A percentile compares a stretch with the other conserved stretches of the same genome.
Conservation (phyloP, 2,113 vertebrate species). For the Embiotoca jacksoni region DNA sequence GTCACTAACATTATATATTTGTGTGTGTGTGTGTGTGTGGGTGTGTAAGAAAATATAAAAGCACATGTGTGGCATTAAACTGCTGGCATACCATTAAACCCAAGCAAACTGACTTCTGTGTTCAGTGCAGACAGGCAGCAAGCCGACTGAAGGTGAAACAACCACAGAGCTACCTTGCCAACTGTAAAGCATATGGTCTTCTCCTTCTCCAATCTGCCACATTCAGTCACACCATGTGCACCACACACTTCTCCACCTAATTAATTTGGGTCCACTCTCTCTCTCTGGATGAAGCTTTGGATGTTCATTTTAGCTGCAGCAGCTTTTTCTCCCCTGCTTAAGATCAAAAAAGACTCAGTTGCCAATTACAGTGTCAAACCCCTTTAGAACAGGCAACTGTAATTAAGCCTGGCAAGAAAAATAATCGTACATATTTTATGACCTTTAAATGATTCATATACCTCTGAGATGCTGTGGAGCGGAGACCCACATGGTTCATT, state of each 20-base stretch:
- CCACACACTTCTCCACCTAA: slow-evolving; percentile 33
- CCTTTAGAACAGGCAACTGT: slow-evolving; percentile 50
- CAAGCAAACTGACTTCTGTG: too few relatives aligned
- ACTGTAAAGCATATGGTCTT: slow-evolving; percentile 32
- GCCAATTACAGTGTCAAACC: slow-evolving; percentile 67
- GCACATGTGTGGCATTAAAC: neutral
- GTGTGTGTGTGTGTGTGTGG: too few relatives aligned
- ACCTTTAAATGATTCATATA: slow-evolving; percentile 64
- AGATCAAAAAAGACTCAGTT: slow-evolving; percentile 56
- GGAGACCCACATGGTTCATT: slow-evolving; percentile 34
- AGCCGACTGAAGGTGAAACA: slow-evolving; percentile 30
- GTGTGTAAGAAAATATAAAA: too few relatives aligned
- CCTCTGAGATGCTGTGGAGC: slow-evolving; percentile 34
- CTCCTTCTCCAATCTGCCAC: slow-evolving; percentile 33
- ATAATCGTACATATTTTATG: slow-evolving; percentile 65
- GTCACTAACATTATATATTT: too few relatives aligned
- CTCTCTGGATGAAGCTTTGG: slow-evolving; percentile 26
- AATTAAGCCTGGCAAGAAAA: slow-evolving; percentile 67
- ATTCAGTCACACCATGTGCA: slow-evolving; percentile 19
- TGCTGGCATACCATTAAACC: neutral
- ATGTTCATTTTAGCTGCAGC: slow-evolving; percentile 55
- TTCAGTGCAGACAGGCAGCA: neutral
- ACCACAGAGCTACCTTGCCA: slow-evolving; percentile 28
- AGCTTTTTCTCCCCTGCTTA: slow-evolving; percentile 45
- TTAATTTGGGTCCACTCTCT: slow-evolving; percentile 35